phyloP scores from a whole-genome alignment of 2,888 invertebrate species.

The Phymatocera aterrima region DNA sequence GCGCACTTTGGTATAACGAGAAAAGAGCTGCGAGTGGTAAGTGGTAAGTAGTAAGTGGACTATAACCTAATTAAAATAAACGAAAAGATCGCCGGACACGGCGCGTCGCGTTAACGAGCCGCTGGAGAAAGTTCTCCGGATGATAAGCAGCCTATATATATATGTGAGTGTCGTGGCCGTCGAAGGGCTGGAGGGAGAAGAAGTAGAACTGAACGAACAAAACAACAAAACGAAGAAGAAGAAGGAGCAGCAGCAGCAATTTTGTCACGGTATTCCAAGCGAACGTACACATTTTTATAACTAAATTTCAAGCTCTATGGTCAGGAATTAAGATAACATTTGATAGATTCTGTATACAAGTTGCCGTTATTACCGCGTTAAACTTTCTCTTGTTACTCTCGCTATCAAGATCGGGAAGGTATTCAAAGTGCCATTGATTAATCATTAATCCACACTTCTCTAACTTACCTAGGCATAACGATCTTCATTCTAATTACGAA shows the following conservation, averaged over 20 bases:
- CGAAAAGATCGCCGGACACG: slow-evolving; percentile 35
- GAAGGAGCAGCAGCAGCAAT: not conserved
- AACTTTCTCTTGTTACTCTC: not conserved
- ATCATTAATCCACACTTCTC: slow-evolving; percentile 18
- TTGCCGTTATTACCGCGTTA: not conserved
- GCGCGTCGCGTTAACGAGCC: slow-evolving; percentile 32
- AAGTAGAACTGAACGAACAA: no score
- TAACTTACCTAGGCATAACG: not conserved
- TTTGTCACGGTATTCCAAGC: slow-evolving; percentile 6
- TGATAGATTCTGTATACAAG: not conserved
- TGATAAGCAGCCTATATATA: slow-evolving; percentile 39
- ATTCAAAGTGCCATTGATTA: not conserved
- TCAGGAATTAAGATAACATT: slow-evolving; percentile 12
- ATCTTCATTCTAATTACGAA: not conserved
- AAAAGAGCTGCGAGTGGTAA: not conserved
- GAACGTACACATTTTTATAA: not conserved
- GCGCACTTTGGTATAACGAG: slow-evolving; percentile 36
- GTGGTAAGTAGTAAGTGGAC: no score
- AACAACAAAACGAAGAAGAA: no score
- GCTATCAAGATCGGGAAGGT: not conserved
- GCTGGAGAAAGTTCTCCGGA: slow-evolving; percentile 29
- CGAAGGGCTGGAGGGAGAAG: not conserved
- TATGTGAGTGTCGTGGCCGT: not conserved
- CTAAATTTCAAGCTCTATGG: not conserved
- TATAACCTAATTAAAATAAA: slow-evolving; percentile 42